A percentile compares a stretch with the other conserved stretches of the same genome.
Conservation (phyloP, 1,140 invertebrate species). For the Monomorium pharaonis region DNA sequence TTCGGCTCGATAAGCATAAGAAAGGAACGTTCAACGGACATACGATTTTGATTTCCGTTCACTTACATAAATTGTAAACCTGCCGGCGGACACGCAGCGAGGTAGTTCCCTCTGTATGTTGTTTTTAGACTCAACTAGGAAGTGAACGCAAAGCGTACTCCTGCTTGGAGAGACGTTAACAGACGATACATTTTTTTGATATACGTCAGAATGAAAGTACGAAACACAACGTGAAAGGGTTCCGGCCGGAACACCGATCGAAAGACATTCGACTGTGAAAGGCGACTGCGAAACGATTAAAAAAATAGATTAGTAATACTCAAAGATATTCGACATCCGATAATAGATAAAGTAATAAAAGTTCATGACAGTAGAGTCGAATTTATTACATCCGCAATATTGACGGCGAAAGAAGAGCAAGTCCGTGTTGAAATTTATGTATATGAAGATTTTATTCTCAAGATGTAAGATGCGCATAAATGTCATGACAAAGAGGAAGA, state of each 20-base stretch:
- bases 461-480: not conserved
- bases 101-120: not conserved
- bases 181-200: slow-evolving; percentile 65
- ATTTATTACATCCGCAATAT: not conserved
- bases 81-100: not conserved
- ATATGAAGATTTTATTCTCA: not conserved
- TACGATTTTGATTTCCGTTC: slow-evolving; percentile 43
- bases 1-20: not conserved
- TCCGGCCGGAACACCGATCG: slow-evolving; percentile 33
- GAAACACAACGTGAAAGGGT: slow-evolving; percentile 65
- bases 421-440: not conserved
- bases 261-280: slow-evolving; percentile 60
- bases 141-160: slow-evolving; percentile 59
- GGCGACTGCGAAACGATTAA: not conserved
- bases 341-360: slow-evolving; percentile 8
- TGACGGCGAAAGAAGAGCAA: not conserved
- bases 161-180: not conserved
- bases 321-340: not conserved
- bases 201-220: slow-evolving; percentile 65
- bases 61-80: slow-evolving; percentile 23
- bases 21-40: not conserved
- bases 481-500: not conserved
- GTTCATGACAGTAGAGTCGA: not conserved
- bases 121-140: slow-evolving; percentile 65
- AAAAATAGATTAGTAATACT: slow-evolving; percentile 21